Percentiles rank a stretch among this genome's conserved stretches.
These are phyloP conservation scores for Gavialis gangeticus DNA, from an alignment of 2,113 vertebrate species.

Conservation along the genomic window DNA sequence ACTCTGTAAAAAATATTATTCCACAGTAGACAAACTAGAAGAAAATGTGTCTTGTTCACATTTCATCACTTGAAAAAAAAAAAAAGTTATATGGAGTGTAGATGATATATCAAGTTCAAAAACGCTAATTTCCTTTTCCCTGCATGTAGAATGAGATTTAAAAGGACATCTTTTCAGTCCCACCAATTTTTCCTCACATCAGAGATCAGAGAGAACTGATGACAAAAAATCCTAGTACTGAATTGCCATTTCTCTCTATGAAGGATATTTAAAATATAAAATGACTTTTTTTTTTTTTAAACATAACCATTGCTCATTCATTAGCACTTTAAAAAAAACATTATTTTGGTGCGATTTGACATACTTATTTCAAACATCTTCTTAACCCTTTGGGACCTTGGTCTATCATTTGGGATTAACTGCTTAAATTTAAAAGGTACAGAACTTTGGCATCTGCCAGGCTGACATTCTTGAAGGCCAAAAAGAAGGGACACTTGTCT, in stretches of 20 bases:
- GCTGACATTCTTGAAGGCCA: not conserved
- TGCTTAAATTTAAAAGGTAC: not conserved
- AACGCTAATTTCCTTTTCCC: not conserved
- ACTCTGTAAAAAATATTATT: not conserved
- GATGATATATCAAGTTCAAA: not conserved
- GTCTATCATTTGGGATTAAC: not conserved
- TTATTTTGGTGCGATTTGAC: not conserved
- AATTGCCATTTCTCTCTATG: not conserved
- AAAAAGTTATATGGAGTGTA: not conserved
- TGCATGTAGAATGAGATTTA: not conserved
- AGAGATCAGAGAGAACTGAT: not conserved
- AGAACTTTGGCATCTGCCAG: not conserved
- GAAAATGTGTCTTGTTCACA: not conserved
- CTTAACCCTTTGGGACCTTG: not conserved
- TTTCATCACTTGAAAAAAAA: not conserved
- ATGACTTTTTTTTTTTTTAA: not conserved
- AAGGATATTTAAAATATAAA: conserved; percentile 1
- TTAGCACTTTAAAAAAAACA: not conserved
- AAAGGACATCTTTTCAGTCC: not conserved
- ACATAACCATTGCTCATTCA: not conserved
- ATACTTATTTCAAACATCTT: not conserved
- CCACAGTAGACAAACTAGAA: not conserved
- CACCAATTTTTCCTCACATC: not conserved
- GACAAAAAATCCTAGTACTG: not conserved
- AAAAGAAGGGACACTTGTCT: not conserved